phyloP scores from a whole-genome alignment of 2,888 invertebrate genomes.

The Sialis fuliginosa region DNA sequence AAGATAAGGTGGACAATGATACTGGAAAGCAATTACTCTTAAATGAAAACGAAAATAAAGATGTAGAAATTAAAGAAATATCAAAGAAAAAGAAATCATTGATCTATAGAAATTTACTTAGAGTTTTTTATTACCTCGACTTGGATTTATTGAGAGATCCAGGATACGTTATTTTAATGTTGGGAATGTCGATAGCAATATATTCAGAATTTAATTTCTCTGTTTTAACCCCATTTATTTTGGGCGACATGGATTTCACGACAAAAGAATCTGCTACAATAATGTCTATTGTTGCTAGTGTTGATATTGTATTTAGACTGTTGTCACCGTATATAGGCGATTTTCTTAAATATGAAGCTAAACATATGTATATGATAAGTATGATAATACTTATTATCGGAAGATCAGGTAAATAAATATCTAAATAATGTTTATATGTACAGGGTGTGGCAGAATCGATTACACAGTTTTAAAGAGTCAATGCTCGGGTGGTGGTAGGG shows the following conservation, averaged over 20 bases:
- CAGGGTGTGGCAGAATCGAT: too few species aligned
- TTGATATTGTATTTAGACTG: conserved; percentile 39
- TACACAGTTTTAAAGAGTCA: too few species aligned
- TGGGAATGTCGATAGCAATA: conserved; percentile 47
- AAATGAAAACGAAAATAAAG: too few species aligned
- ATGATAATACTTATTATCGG: conserved; percentile 37
- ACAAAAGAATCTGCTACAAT: conserved; percentile 39
- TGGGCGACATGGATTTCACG: conserved; percentile 39
- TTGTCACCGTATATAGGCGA: conserved; percentile 48
- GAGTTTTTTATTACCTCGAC: conserved; percentile 39
- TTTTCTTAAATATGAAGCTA: conserved; percentile 37
- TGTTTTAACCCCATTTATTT: conserved; percentile 43
- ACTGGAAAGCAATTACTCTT: too few species aligned
- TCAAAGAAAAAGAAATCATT: conserved; percentile 14
- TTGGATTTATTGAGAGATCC: conserved; percentile 46
- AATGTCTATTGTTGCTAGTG: conserved; percentile 37
- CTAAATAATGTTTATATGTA: neutral
- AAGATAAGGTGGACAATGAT: too few species aligned
- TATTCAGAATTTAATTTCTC: conserved; percentile 55
- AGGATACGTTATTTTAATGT: conserved; percentile 45
- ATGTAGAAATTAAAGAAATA: too few species aligned
- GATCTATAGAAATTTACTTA: conserved; percentile 15
- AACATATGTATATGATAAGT: conserved; percentile 44
- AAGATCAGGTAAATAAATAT: conserved; percentile 38
- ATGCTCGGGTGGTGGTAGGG: too few species aligned